Conservation (phyloP, 2,888 invertebrate genomes). For the Zele albiditarsus region DNA sequence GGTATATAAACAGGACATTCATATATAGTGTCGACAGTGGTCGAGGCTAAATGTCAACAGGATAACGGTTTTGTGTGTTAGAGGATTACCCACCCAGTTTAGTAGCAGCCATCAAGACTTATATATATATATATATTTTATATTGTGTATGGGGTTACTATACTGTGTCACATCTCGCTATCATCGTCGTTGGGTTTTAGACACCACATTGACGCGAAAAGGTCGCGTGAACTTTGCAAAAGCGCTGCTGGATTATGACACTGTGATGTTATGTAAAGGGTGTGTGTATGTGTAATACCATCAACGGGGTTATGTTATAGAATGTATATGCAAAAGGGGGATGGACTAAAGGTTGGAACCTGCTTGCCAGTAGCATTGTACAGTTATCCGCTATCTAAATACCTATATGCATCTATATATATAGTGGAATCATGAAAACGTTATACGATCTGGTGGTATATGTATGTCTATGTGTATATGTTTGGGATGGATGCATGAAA, state of each 20-base stretch:
- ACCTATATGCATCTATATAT: neutral
- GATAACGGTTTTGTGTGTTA: conserved; percentile 59
- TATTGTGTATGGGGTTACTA: conserved; percentile 28
- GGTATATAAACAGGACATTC: conserved; percentile 17
- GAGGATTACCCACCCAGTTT: conserved; percentile 54
- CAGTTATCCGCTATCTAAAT: neutral
- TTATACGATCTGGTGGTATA: neutral
- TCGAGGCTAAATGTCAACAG: conserved; percentile 69
- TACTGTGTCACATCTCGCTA: neutral
- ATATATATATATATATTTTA: neutral
- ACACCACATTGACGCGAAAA: conserved; percentile 32
- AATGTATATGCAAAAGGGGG: conserved; percentile 9
- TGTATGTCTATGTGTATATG: neutral
- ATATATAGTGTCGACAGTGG: conserved; percentile 21
- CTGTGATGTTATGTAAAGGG: conserved; percentile 17
- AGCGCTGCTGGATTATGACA: conserved; percentile 40
- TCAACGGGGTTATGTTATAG: conserved; percentile 22
- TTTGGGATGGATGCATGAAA: conserved; percentile 3
- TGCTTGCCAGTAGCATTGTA: conserved; percentile 20
- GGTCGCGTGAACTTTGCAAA: conserved; percentile 47
- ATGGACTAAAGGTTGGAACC: conserved; percentile 26
- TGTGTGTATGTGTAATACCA: neutral
- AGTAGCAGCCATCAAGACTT: conserved; percentile 3
- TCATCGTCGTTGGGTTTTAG: conserved; percentile 28
- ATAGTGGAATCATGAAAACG: conserved; percentile 24